Percentiles rank a stretch among this genome's conserved stretches.
Conservation (phyloP, 2,888 invertebrate species). For the Zaprionus bogoriensis region DNA sequence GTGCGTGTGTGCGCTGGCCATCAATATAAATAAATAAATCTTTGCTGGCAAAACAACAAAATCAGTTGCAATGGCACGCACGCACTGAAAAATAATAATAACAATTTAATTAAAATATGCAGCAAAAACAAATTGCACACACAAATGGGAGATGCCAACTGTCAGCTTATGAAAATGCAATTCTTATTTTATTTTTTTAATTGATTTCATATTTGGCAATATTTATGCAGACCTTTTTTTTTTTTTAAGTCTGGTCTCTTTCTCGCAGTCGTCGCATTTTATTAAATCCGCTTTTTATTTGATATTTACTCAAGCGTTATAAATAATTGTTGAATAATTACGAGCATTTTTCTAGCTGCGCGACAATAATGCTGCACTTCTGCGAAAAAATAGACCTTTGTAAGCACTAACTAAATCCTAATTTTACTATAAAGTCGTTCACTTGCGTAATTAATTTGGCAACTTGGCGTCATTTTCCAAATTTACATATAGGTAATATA, state of each 20-base stretch:
- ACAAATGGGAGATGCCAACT: constrained; percentile 28
- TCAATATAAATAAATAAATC: constrained; percentile 78
- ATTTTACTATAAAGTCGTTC: too few species aligned
- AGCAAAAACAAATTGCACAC: constrained; percentile 62
- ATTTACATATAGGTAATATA: not conserved
- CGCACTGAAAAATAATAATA: constrained; percentile 67
- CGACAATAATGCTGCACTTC: too few species aligned
- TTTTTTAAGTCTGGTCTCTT: not conserved
- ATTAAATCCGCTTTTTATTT: constrained; percentile 40
- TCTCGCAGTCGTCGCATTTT: too few species aligned
- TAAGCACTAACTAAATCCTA: too few species aligned
- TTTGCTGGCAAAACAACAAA: constrained; percentile 75
- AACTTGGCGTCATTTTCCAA: not conserved
- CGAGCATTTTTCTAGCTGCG: not conserved
- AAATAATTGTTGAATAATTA: constrained; percentile 48
- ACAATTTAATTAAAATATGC: constrained; percentile 74
- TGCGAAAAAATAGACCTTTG: too few species aligned
- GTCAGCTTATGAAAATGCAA: constrained; percentile 72
- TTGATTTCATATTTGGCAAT: constrained; percentile 72
- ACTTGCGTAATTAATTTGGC: too few species aligned
- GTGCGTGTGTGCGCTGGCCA: constrained; percentile 39
- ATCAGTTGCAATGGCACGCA: constrained; percentile 71
- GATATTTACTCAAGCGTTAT: constrained; percentile 52
- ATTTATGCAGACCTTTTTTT: constrained; percentile 45
- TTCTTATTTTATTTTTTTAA: constrained; percentile 63